phyloP scores from a whole-genome alignment of 1,140 invertebrate genomes.

The Diachasmimorpha longicaudata region DNA sequence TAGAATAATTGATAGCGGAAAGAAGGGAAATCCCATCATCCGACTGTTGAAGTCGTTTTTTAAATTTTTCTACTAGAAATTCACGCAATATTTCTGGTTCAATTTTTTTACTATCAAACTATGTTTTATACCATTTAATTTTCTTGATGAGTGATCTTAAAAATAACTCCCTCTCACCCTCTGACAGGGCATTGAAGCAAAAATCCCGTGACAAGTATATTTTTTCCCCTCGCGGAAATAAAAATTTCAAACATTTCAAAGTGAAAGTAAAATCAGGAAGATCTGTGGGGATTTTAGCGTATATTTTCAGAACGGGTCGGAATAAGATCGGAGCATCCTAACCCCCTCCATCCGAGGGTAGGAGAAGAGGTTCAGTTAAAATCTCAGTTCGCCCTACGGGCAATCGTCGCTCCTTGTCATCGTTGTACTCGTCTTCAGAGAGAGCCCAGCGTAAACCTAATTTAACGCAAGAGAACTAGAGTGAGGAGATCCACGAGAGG shows the following conservation, averaged over 20 bases:
- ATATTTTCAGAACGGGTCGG: not conserved
- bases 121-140: too few relatives aligned
- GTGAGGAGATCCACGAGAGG: not conserved
- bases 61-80: too few relatives aligned
- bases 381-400: constrained; percentile 6
- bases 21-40: too few relatives aligned
- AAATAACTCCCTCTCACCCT: too few relatives aligned
- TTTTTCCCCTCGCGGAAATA: not conserved
- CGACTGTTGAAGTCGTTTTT: too few relatives aligned
- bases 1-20: too few relatives aligned
- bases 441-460: constrained; percentile 21
- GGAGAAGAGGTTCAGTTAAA: not conserved
- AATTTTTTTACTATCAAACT: too few relatives aligned
- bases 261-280: constrained; percentile 9
- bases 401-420: constrained; percentile 5
- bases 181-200: too few relatives aligned
- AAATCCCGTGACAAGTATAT: too few relatives aligned
- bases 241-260: not conserved
- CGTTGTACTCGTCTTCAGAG: not conserved
- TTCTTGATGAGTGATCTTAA: too few relatives aligned
- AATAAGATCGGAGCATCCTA: not conserved
- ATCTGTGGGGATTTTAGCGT: constrained; percentile 5
- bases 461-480: constrained; percentile 17
- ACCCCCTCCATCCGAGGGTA: too few relatives aligned
- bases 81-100: too few relatives aligned